Evolutionary conservation across 1,140 invertebrate genomes (phyloP).

Genomic region (Rhyzopertha dominica): DNA sequence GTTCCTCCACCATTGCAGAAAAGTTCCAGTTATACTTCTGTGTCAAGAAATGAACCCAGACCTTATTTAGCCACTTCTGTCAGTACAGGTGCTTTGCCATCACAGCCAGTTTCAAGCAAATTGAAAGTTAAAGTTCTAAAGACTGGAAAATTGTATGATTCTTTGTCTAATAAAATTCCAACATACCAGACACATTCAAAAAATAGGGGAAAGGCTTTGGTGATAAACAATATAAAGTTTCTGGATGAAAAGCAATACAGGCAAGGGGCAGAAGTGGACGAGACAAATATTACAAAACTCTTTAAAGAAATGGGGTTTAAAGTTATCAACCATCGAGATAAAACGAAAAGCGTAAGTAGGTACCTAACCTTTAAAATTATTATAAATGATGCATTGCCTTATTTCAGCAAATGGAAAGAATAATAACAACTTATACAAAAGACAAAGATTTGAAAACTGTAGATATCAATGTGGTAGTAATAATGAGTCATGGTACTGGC

Average conservation of each 20-base stretch:
- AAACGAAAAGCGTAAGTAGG: slow-evolving; percentile 34
- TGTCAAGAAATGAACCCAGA: no score
- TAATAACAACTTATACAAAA: not conserved
- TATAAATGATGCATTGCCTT: slow-evolving; percentile 7
- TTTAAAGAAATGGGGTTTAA: slow-evolving; percentile 53
- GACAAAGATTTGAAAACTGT: slow-evolving; percentile 25
- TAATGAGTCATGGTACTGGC: slow-evolving; percentile 55
- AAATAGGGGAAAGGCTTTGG: slow-evolving; percentile 52
- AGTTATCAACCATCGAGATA: slow-evolving; percentile 35
- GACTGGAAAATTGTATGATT: no score
- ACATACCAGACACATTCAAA: slow-evolving; percentile 51
- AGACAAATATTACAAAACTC: slow-evolving; percentile 47
- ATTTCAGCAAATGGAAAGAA: not conserved
- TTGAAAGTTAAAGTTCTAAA: no score
- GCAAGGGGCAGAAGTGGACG: slow-evolving; percentile 49
- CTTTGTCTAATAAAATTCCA: no score
- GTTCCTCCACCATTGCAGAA: no score
- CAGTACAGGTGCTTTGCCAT: no score
- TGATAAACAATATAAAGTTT: slow-evolving; percentile 55
- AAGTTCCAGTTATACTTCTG: no score
- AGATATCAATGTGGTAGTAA: slow-evolving; percentile 53
- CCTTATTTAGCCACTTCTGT: no score
- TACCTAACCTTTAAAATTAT: not conserved
- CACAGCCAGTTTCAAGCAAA: no score
- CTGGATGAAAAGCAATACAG: slow-evolving; percentile 35